Evolutionary conservation across 2,888 invertebrate genomes (phyloP).

Genomic region (Cosmia trapezina): DNA sequence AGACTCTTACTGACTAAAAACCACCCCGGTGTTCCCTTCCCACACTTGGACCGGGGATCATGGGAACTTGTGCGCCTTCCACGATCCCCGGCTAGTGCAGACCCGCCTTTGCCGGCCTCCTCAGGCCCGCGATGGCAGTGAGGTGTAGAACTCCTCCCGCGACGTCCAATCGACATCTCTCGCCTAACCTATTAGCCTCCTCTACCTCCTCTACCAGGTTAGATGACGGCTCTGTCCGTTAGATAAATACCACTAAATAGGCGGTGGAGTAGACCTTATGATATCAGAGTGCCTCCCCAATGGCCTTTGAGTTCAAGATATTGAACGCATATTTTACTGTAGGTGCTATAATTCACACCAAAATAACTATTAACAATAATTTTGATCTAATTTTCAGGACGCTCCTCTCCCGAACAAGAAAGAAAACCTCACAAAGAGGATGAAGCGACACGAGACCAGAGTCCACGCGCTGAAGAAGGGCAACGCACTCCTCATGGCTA

Average conservation of each 20-base stretch:
- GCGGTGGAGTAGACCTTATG: neutral
- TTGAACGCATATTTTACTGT: neutral
- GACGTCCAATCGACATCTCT: too few relatives aligned
- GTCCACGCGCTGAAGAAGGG: constrained; percentile 96
- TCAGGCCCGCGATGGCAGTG: too few relatives aligned
- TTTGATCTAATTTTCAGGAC: constrained; percentile 84
- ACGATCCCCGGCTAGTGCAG: too few relatives aligned
- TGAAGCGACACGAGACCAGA: constrained; percentile 94
- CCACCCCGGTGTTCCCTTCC: too few relatives aligned
- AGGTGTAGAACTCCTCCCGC: too few relatives aligned
- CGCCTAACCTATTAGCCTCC: too few relatives aligned
- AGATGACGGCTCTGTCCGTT: neutral
- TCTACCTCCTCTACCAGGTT: too few relatives aligned
- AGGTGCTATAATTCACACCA: neutral
- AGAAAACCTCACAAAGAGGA: constrained; percentile 91
- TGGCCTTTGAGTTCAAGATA: neutral
- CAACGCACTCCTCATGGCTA: constrained; percentile 96
- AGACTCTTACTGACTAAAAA: too few relatives aligned
- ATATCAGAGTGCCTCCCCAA: neutral
- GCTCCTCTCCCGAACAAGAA: constrained; percentile 92
- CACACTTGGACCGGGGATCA: too few relatives aligned
- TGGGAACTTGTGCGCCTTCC: too few relatives aligned
- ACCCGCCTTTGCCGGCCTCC: too few relatives aligned
- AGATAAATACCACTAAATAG: too few relatives aligned
- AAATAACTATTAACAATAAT: neutral